Evolutionary conservation across 2,797 vertebrate genomes (phyloP).

Genomic region (Syngnathus acus): DNA sequence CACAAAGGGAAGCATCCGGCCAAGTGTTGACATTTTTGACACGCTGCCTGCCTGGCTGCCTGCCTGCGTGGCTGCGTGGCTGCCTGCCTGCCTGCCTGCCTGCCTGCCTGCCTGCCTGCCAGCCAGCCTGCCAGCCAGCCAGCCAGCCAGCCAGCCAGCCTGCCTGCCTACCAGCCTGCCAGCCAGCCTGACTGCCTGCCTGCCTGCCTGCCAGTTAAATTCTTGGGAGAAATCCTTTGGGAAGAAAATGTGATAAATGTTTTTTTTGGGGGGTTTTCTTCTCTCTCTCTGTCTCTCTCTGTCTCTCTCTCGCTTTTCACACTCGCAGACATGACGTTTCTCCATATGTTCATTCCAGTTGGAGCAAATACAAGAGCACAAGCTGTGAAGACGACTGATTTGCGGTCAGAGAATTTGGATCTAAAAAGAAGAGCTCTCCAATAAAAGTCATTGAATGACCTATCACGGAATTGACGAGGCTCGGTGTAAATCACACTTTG

Average conservation of each 20-base stretch:
- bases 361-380: neutral
- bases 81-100: no score
- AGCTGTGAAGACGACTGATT: conserved; percentile 8
- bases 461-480: neutral
- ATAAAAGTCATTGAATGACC: neutral
- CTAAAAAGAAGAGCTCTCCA: neutral
- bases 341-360: conserved; percentile 26
- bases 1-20: conserved; percentile 51
- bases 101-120: no score
- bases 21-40: conserved; percentile 49
- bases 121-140: no score
- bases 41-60: neutral
- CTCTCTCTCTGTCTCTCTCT: neutral
- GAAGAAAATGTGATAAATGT: conserved; percentile 38
- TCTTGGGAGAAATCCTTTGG: conserved; percentile 5
- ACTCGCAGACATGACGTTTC: conserved; percentile 20
- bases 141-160: no score
- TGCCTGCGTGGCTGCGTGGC: no score
- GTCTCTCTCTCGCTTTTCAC: conserved; percentile 2
- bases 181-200: no score
- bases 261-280: conserved; percentile 20
- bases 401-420: neutral
- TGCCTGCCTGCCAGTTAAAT: no score
- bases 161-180: no score
- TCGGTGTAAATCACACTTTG: neutral